Evolutionary conservation across 2,888 invertebrate genomes (phyloP), one percentile per base, ranked within the genome.

Genomic region (Clusia tigrina): DNA sequence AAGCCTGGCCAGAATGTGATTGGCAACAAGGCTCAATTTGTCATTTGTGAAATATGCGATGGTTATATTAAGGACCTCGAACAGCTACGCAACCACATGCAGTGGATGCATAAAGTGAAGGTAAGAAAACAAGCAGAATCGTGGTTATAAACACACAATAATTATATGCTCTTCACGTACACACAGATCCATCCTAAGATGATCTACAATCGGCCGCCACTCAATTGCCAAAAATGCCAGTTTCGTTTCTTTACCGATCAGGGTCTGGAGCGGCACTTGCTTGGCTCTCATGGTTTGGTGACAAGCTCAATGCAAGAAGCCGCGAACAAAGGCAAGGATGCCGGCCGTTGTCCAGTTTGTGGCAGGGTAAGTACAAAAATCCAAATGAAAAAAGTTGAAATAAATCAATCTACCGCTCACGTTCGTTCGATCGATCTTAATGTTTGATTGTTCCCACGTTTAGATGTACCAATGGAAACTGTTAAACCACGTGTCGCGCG

Each of bases 171-270:
- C 5, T 23, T 52, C 54, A 9, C 20, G 10, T 32, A 32, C 51
- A 38, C 69, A 1, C 56, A 84, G 83, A 96, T 96, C 77, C 95
- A 95, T 85, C 95, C 95, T 62, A 95, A 95, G 86, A 96, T 95
- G 95, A 95, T 95, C 73, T 93, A 95, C 85, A 95, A 94, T 85
- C 88, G 93, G 84, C 95, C 97, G 62, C 96, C 96, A 54, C 87
- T 97, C 70, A 95, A 95, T 85, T 97, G 97, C 85, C 96, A 96
- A 85, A 95, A 96, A 83, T 97, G 97, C 86, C 94, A 95, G 85
- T 94, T 93, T 83, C 89, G 96, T 78, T 98, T 98, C 86, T 98
- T 98, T 86, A 97, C 97, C 51, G 96, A 97, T 85, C 93, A 97
- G 85, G 98, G 98, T 18, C 85, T 98, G 65, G 96, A 97, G 83